Percentiles rank a stretch among this genome's conserved stretches.
Evolutionary conservation across 2,888 invertebrate genomes (phyloP).

Genomic region (Epinotia demarniana): DNA sequence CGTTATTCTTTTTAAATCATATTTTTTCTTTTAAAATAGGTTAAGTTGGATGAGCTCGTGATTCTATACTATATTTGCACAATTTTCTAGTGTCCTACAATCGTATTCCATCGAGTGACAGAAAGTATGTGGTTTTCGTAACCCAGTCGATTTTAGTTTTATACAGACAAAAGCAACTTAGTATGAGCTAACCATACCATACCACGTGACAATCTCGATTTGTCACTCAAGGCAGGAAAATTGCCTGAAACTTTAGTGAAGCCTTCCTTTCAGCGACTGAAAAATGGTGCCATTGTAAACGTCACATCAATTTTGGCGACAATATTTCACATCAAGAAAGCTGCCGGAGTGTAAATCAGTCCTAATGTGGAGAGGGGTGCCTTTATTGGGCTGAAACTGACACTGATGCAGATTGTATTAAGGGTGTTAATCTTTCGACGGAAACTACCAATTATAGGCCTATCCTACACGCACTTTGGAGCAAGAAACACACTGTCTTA

Average conservation of each 20-base stretch:
- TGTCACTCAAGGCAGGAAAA: background rate
- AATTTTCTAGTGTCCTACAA: no score
- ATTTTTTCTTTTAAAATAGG: no score
- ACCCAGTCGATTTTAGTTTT: no score
- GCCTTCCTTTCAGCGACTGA: slow-evolving; percentile 29
- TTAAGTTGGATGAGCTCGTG: no score
- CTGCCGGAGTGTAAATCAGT: slow-evolving; percentile 33
- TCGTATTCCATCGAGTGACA: no score
- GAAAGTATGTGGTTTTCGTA: no score
- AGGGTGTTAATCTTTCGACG: background rate
- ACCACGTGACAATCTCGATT: slow-evolving; percentile 9
- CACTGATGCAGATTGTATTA: slow-evolving; percentile 31
- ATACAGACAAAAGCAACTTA: background rate
- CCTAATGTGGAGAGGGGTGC: slow-evolving; percentile 24
- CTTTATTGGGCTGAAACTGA: slow-evolving; percentile 21
- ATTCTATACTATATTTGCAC: no score
- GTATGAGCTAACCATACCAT: background rate
- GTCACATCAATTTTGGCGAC: slow-evolving; percentile 43
- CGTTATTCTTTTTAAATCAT: no score
- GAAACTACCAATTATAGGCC: background rate
- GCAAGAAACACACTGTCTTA: no score
- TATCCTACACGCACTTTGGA: no score
- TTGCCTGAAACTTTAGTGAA: slow-evolving; percentile 6
- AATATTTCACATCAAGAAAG: slow-evolving; percentile 41
- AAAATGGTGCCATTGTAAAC: slow-evolving; percentile 32